These are phyloP conservation scores for Brachyhypopomus occidentalis DNA, from an alignment of 2,113 vertebrate species.

Conservation along the genomic window DNA sequence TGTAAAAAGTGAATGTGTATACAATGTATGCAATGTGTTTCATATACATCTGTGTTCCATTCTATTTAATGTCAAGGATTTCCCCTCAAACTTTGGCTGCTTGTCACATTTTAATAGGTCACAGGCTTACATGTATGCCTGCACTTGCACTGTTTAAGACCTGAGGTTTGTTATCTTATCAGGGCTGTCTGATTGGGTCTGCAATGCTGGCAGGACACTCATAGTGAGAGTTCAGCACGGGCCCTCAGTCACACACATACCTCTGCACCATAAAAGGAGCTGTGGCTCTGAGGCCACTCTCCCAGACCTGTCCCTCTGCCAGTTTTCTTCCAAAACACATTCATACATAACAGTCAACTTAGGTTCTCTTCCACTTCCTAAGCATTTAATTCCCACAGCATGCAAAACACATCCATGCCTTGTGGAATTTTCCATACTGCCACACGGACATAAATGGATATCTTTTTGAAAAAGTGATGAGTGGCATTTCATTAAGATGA, in stretches of 20 bases:
- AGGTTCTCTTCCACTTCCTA: conserved; percentile 19
- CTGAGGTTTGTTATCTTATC: conserved; percentile 80
- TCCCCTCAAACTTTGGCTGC: conserved; percentile 6
- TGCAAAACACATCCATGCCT: background rate
- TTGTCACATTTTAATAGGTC: background rate
- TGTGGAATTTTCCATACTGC: conserved; percentile 6
- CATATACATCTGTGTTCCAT: background rate
- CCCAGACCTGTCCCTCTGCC: conserved; percentile 29
- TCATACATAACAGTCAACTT: conserved; percentile 33
- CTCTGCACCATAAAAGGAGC: conserved; percentile 73
- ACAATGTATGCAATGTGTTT: too few species aligned
- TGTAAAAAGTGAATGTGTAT: background rate
- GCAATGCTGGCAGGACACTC: conserved; percentile 69
- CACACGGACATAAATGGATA: background rate
- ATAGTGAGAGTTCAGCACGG: conserved; percentile 52
- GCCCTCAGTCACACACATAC: conserved; percentile 58
- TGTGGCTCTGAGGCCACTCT: conserved; percentile 43
- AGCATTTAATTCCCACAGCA: conserved; percentile 7
- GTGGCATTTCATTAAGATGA: too few species aligned
- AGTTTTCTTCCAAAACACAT: conserved; percentile 34
- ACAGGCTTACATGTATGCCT: conserved; percentile 22
- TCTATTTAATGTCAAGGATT: background rate
- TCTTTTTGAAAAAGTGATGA: background rate
- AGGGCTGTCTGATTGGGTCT: conserved; percentile 67
- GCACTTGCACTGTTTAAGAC: background rate